Base-by-base conservation (phyloP, 2,888 invertebrate genomes). In the Hymenopus coronatus region DNA sequence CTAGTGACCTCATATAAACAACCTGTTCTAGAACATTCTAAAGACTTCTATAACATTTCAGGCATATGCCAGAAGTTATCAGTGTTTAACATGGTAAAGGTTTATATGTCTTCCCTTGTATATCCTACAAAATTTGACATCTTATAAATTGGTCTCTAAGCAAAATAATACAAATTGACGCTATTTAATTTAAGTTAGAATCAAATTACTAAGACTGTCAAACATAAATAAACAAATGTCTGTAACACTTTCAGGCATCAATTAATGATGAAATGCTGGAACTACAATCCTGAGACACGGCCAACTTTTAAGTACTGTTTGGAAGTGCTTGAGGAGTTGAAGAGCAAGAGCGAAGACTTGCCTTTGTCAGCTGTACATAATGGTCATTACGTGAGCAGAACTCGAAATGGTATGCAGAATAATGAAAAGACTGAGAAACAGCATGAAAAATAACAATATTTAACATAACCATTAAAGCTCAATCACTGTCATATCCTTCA, bases 251-350 rank as follows among this genome's bases (percentile, higher is more conserved):
- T 33, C 92, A 98, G 98, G 90, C 97, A 98, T 93, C 95, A 96
- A 91, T 93, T 99, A 88, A 98, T 99, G 95, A 94, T 97, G 90
- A 95, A 96, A 91, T 99, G 99, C 93, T 99, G 99, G 99, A 96
- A 96, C 92, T 97, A 96, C 92, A 95, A 95, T 85, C 96, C 97
- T 0, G 97, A 97, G 90, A 95, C 96, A 90, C 95, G 99, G 89
- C 99, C 99, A 2, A 97, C 97, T 87, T 99, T 99, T 93, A 96
- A 96, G 90, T 95, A 96, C 91, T 98, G 98, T 92, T 94, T 97
- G 84, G 96, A 96, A 91, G 94, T 95, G 85, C 93, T 97, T 90
- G 94, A 94, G 90, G 91, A 91, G 25, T 90, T 93, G 28, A 92
- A 92, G 85, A 88, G 88, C 85, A 91, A 91, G 33, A 92, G 92